These are phyloP conservation scores for Scaptodrosophila lebanonensis DNA, from an alignment of 1,140 invertebrate species.

Conservation along the genomic window DNA sequence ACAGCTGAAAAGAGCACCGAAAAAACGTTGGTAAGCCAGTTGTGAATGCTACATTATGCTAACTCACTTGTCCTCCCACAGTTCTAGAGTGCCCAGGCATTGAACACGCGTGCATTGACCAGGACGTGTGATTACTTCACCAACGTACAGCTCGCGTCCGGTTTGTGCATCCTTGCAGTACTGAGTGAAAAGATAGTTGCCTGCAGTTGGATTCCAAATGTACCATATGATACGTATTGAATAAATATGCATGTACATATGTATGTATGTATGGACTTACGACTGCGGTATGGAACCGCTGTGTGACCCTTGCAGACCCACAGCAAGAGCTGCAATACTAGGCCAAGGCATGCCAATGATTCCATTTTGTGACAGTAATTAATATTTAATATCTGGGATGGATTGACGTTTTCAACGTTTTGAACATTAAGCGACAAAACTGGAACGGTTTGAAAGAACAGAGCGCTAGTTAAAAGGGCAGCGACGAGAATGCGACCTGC, in stretches of 20 bases:
- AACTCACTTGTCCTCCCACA: conserved; percentile 69
- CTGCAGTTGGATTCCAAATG: no score
- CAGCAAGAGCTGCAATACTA: conserved; percentile 14
- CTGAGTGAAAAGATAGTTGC: no score
- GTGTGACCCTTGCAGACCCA: background rate
- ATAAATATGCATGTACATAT: no score
- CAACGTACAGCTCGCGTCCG: conserved; percentile 56
- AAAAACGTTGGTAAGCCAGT: background rate
- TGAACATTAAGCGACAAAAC: no score
- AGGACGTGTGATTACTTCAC: conserved; percentile 52
- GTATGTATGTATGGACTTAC: conserved; percentile 24
- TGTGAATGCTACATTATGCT: background rate
- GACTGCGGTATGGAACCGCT: conserved; percentile 12
- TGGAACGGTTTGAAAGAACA: conserved; percentile 58
- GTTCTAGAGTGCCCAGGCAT: conserved; percentile 52
- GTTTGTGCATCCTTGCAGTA: conserved; percentile 54
- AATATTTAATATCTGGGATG: no score
- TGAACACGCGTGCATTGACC: conserved; percentile 63
- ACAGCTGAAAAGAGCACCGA: conserved; percentile 43
- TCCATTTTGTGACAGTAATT: no score
- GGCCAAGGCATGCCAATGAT: no score
- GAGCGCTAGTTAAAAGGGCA: conserved; percentile 36
- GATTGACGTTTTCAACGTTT: no score
- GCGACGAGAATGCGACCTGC: conserved; percentile 24
- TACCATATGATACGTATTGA: no score